These are phyloP conservation scores for Cricetomys ansorgei DNA, from an alignment of 2,113 vertebrate genomes.

Conservation along the genomic window DNA sequence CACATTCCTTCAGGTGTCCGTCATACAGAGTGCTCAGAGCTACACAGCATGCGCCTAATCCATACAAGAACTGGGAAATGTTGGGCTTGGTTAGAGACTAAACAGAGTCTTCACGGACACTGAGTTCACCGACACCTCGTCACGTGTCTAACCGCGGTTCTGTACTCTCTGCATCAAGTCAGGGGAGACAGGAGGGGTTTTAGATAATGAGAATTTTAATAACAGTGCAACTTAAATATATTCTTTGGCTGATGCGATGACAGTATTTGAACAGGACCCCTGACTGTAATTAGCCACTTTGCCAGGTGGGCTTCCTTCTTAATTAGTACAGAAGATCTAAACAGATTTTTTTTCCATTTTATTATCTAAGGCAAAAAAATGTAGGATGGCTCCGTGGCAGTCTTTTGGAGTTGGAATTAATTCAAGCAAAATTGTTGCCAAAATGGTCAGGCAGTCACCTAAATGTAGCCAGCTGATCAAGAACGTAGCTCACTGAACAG, in stretches of 20 bases:
- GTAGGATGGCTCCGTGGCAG: conserved; percentile 58
- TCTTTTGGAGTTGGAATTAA: conserved; percentile 71
- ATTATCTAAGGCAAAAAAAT: conserved; percentile 65
- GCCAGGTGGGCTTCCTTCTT: conserved; percentile 74
- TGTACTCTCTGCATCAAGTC: conserved; percentile 10
- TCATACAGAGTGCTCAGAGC: background rate
- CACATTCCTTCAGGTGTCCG: background rate
- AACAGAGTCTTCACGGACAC: background rate
- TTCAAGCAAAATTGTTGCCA: conserved; percentile 75
- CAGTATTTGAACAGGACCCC: conserved; percentile 67
- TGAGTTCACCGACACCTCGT: background rate
- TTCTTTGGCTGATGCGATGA: conserved; percentile 62
- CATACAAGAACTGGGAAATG: background rate
- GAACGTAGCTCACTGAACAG: background rate
- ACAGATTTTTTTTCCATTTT: conserved; percentile 71
- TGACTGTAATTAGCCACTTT: conserved; percentile 76
- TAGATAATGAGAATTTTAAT: conserved; percentile 64
- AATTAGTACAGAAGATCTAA: conserved; percentile 73
- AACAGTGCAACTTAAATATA: conserved; percentile 56
- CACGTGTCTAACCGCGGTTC: background rate
- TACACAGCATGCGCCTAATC: background rate
- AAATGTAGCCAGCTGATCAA: conserved; percentile 46
- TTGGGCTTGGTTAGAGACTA: background rate
- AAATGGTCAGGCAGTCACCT: conserved; percentile 58
- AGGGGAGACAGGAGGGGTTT: conserved; percentile 28